A percentile compares a stretch with the other conserved stretches of the same genome.
phyloP scores from a whole-genome alignment of 2,113 vertebrate genomes.

The Anhinga rufa region DNA sequence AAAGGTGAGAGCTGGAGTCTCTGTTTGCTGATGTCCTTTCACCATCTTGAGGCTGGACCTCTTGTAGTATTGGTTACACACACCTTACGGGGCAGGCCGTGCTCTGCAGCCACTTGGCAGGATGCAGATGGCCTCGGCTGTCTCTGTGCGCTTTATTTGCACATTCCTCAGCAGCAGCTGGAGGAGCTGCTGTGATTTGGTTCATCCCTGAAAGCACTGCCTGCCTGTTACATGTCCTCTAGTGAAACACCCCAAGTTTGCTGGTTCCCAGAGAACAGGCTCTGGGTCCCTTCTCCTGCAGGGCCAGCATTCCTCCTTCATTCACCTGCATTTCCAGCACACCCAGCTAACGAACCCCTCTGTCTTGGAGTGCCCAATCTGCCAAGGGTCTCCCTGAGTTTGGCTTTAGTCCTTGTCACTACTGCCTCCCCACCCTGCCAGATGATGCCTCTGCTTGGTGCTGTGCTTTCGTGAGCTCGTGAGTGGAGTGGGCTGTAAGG shows the following conservation, averaged over 20 bases:
- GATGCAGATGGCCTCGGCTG: background rate
- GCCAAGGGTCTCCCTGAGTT: background rate
- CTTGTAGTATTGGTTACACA: background rate
- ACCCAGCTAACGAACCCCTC: background rate
- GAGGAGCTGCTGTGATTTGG: background rate
- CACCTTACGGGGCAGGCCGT: background rate
- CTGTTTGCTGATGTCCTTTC: background rate
- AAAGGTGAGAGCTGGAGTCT: background rate
- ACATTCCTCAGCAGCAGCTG: background rate
- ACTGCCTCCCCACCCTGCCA: background rate
- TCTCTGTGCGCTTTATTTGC: background rate
- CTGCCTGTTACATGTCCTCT: background rate
- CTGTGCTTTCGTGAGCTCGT: background rate
- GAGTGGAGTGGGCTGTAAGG: rapidly evolving
- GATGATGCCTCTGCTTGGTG: background rate
- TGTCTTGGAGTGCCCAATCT: background rate
- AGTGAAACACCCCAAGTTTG: background rate
- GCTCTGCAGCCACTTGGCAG: background rate
- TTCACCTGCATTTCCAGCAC: background rate
- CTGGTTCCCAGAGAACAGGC: background rate
- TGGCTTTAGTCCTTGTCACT: background rate
- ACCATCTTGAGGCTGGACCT: conserved; percentile 24
- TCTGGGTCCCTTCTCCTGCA: background rate
- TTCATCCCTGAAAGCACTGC: background rate
- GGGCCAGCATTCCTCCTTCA: background rate